phyloP scores from a whole-genome alignment of 2,888 invertebrate genomes.

The Octonoba sinensis region DNA sequence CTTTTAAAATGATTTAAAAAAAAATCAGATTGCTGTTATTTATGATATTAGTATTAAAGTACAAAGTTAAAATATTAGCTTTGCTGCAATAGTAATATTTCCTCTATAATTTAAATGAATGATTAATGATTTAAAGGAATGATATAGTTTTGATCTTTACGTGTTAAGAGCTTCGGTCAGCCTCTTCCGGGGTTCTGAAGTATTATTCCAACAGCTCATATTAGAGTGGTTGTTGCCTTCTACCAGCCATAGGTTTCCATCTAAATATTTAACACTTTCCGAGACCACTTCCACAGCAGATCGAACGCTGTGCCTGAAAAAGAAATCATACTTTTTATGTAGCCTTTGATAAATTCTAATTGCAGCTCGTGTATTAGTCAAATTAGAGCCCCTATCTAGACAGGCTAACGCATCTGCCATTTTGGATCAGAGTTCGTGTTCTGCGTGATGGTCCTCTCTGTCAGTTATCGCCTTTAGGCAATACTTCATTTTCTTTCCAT shows the following conservation, averaged over 20 bases:
- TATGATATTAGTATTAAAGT: too few relatives aligned
- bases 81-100: too few relatives aligned
- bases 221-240: slow-evolving; percentile 5
- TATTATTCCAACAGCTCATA: slow-evolving; percentile 50
- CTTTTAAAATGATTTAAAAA: too few relatives aligned
- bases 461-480: neutral
- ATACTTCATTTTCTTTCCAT: neutral
- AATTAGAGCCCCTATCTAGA: neutral
- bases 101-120: too few relatives aligned
- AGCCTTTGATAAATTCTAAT: neutral
- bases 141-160: slow-evolving; percentile 14
- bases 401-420: too few relatives aligned
- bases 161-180: slow-evolving; percentile 43
- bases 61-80: too few relatives aligned
- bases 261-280: slow-evolving; percentile 46
- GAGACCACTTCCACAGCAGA: slow-evolving; percentile 51
- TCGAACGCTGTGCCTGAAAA: slow-evolving; percentile 50
- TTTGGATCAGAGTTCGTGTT: too few relatives aligned
- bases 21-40: too few relatives aligned
- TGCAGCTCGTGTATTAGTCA: too few relatives aligned
- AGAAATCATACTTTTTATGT: neutral
- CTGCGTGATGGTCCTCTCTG: too few relatives aligned
- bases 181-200: slow-evolving; percentile 5
- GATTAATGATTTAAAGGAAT: too few relatives aligned
- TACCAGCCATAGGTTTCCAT: slow-evolving; percentile 33